A percentile compares a stretch with the other conserved stretches of the same genome.
These are phyloP conservation scores for Chelonus insularis DNA, from an alignment of 1,140 invertebrate species.

Conservation along the genomic window DNA sequence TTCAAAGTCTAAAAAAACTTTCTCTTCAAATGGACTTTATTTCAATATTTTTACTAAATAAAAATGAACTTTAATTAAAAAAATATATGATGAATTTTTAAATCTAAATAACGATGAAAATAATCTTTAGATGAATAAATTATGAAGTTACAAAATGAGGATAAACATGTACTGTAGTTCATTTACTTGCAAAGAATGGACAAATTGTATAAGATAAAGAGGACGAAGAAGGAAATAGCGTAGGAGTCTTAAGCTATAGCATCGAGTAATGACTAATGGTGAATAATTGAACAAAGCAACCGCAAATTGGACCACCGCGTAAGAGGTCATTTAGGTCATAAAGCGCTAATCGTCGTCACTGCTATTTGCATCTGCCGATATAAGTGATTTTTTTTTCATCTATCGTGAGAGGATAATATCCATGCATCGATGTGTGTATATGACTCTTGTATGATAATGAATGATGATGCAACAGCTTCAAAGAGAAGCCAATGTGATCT, in stretches of 20 bases:
- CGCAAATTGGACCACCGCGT: conserved; percentile 38
- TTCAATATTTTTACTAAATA: no score
- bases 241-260: conserved; percentile 20
- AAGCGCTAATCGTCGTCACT: conserved; percentile 32
- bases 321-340: conserved; percentile 30
- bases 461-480: not conserved
- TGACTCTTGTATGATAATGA: not conserved
- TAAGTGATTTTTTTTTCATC: not conserved
- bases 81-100: no score
- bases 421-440: conserved; percentile 2
- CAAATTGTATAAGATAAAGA: not conserved
- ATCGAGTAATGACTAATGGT: conserved; percentile 35
- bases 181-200: not conserved
- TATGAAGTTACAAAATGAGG: no score
- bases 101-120: no score
- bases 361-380: conserved; percentile 35
- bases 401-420: conserved; percentile 9
- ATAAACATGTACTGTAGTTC: no score
- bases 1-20: no score
- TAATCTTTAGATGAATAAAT: no score
- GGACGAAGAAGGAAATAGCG: conserved; percentile 13
- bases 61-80: no score
- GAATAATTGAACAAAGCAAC: conserved; percentile 36
- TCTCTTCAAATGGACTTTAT: no score
- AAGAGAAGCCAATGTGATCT: not conserved